Conservation (phyloP, 92 coral and sea anemone genomes). For the Epizoanthus ramosus region DNA sequence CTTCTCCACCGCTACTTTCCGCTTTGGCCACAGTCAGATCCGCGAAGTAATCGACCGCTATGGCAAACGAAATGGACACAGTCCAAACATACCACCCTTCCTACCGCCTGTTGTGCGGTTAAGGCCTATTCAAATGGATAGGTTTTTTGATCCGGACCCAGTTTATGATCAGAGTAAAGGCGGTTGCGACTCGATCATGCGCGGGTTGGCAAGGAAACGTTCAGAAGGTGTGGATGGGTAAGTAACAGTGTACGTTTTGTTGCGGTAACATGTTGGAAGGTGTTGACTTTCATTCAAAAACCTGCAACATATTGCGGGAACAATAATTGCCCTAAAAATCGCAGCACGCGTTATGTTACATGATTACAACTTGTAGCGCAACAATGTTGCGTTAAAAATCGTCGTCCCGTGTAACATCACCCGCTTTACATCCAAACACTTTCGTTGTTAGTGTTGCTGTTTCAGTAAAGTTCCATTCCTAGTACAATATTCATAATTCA, state of each 20-base stretch:
- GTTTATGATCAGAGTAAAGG: neutral
- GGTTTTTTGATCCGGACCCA: slow-evolving; percentile 41
- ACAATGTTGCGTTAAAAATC: too few species aligned
- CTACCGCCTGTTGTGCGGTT: neutral
- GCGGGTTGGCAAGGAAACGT: slow-evolving; percentile 23
- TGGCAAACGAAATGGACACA: neutral
- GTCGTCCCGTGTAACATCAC: too few species aligned
- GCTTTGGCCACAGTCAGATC: slow-evolving; percentile 40
- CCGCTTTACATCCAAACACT: too few species aligned
- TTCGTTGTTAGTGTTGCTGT: too few species aligned
- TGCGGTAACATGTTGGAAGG: too few species aligned
- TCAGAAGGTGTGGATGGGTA: slow-evolving; percentile 38
- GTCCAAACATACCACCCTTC: neutral
- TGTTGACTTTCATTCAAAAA: too few species aligned
- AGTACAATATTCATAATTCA: too few species aligned
- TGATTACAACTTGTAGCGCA: too few species aligned
- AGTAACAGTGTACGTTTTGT: neutral
- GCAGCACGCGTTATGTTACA: too few species aligned
- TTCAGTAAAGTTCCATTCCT: too few species aligned
- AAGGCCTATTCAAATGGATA: slow-evolving; percentile 20
- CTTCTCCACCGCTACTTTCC: slow-evolving; percentile 30
- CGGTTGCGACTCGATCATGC: slow-evolving; percentile 30
- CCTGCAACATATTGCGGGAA: too few species aligned
- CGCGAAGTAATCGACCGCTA: slow-evolving; percentile 33
- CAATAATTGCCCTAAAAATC: too few species aligned